Evolutionary conservation across 2,797 vertebrate species (phyloP), one percentile per base, ranked within the genome.

Genomic region (Tenualosa ilisha): DNA sequence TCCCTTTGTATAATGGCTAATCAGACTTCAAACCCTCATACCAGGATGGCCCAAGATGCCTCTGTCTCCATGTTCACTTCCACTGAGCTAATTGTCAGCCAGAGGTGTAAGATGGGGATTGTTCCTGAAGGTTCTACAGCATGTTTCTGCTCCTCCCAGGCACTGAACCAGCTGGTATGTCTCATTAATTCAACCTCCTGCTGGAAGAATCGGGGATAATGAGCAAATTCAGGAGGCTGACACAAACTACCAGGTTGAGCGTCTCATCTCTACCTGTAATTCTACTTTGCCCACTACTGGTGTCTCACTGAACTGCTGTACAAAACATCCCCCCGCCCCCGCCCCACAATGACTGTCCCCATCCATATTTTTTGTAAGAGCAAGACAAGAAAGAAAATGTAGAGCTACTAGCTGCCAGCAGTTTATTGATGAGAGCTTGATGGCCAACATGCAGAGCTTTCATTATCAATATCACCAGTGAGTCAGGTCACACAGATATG

Each of bases 371-470:
- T 43, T 46, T 8, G 2, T 46, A 7, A 43, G 37, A 8, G 72
- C 2, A 2, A 79, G 37, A 79, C 72, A 46, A 79, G 40, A 37
- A 46, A 79, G 40, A 79, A 79, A 79, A 22, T 22, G 72, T 43
- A 46, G 72, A 20, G 72, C 72, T 79, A 79, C 72, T 93, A 96
- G 95, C 95, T 96, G 96, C 96, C 96, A 96, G 95, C 95, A 95
- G 92, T 95, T 95, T 91, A 95, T 93, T 92, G 82, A 85, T 84
- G 89, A 90, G 88, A 86, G 82, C 81, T 54, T 53, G 63, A 83
- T 83, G 86, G 87, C 82, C 81, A 88, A 88, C 89, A 86, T 86
- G 87, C 85, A 88, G 81, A 26, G 49, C 87, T 87, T 88, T 51
- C 56, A 82, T 83, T 50, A 75, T 85, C 81, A 86, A 86, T 84